A percentile compares a stretch with the other conserved stretches of the same genome.
Evolutionary conservation across 2,113 vertebrate species (phyloP).

Genomic region (Phylloscopus whistleri): DNA sequence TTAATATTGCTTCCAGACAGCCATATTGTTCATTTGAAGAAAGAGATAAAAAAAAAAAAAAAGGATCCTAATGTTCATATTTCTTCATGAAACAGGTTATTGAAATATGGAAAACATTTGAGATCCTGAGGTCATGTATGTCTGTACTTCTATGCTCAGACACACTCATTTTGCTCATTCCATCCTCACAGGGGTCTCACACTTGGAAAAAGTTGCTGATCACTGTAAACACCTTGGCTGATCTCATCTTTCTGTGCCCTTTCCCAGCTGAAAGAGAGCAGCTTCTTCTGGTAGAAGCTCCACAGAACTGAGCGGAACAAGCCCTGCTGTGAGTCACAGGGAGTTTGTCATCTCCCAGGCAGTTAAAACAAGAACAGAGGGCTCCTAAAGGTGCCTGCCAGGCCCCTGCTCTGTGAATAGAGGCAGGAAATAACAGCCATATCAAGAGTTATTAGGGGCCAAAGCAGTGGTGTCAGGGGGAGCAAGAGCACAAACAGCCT

Average conservation of each 20-base stretch:
- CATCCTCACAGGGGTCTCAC: neutral
- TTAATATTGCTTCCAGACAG: slow-evolving; percentile 71
- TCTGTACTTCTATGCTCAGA: neutral
- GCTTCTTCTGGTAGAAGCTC: neutral
- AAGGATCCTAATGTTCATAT: neutral
- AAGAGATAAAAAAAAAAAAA: neutral
- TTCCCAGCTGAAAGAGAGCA: neutral
- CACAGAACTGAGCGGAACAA: neutral
- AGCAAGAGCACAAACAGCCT: neutral
- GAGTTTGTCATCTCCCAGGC: neutral
- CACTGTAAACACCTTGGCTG: neutral
- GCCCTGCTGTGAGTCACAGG: neutral
- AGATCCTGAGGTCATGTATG: neutral
- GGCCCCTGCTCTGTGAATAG: neutral
- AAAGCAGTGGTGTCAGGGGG: neutral
- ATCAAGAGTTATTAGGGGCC: neutral
- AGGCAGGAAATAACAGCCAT: neutral
- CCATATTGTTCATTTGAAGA: slow-evolving; percentile 57
- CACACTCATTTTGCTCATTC: neutral
- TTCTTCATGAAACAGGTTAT: slow-evolving; percentile 12
- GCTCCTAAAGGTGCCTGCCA: slow-evolving; percentile 4
- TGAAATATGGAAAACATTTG: neutral
- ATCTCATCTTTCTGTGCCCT: neutral
- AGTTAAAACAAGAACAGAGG: neutral
- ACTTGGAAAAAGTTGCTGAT: neutral